Evolutionary conservation across 2,113 vertebrate genomes (phyloP), one percentile per base, ranked within the genome.

Genomic region (Ammodytes marinus): DNA sequence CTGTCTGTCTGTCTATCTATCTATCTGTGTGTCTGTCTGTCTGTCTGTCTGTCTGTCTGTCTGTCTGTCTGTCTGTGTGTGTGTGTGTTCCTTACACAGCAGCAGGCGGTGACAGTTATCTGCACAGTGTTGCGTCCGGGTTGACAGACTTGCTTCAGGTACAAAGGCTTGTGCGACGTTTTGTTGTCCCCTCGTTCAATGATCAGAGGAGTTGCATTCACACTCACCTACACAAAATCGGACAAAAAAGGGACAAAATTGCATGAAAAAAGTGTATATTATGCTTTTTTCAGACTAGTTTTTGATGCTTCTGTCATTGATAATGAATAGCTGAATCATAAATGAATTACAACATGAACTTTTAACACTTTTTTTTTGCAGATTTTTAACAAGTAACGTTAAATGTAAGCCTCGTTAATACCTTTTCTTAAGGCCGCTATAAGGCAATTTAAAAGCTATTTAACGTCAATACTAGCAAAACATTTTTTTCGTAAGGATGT

Each of bases 21-120:
- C n/a, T n/a, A n/a, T n/a, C n/a, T n/a, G n/a, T n/a, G n/a, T 27
- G 27, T 27, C 27, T 27, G 27, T 27, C 27, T 27, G 27, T 27
- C 27, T 27, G 27, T 27, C 27, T 27, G 27, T 27, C 27, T 27
- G 27, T 27, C 27, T 27, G 2, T 27, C 27, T 27, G 2, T 27
- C 27, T 27, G 2, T 27, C 27, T 27, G 27, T 27, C 1, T 27
- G 1, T 27, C 27, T 27, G 27, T 27, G 27, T 27, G 1, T 27
- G 27, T 27, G 27, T 27, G 35, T 0, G 0, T 0, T 11, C 96
- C 98, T 95, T 87, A 99, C 97, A 0, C 98, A 99, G 89, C 98
- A 99, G 94, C 98, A 99, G 84, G 97, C 97, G 0, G 98, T 99
- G 71, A 99, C 98, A 0, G 98, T 99, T 93, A 99, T 99, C 95